These are phyloP conservation scores for Heliothis peltigera DNA, from an alignment of 2,888 invertebrate species.

Conservation along the genomic window DNA sequence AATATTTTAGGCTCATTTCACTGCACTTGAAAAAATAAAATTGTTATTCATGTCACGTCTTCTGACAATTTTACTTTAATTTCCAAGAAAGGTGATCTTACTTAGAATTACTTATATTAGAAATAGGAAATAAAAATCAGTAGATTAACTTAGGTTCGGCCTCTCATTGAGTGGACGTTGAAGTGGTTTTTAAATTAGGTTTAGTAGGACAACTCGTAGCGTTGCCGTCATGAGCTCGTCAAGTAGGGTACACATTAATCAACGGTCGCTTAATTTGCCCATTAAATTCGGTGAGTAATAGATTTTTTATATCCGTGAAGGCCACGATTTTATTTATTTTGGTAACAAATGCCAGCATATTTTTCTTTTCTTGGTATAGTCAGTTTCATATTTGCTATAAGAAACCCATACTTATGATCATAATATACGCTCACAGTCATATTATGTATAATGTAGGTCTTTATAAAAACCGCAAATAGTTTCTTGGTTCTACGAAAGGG, in stretches of 20 bases:
- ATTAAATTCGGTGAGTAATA: not conserved
- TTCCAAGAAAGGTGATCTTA: no score
- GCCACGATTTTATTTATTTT: not conserved
- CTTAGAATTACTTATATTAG: no score
- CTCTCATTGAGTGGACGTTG: slow-evolving; percentile 14
- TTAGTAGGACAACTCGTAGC: slow-evolving; percentile 6
- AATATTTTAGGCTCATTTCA: not conserved
- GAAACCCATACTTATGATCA: no score
- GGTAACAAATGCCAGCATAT: not conserved
- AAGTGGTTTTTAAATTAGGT: slow-evolving; percentile 31
- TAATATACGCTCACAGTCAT: no score
- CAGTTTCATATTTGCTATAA: no score
- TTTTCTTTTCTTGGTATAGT: no score
- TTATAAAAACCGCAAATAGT: no score
- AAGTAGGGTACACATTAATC: not conserved
- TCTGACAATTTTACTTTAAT: no score
- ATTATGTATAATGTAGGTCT: no score
- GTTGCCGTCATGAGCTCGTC: not conserved
- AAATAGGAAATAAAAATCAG: slow-evolving; percentile 12
- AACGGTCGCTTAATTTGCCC: slow-evolving; percentile 1
- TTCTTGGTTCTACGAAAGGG: no score
- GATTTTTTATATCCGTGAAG: not conserved
- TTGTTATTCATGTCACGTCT: not conserved
- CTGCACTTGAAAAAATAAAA: not conserved
- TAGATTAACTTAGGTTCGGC: slow-evolving; percentile 9